Percentiles rank a stretch among this genome's conserved stretches.
Evolutionary conservation across 2,888 invertebrate genomes (phyloP).

Genomic region (Limnephilus marmoratus): DNA sequence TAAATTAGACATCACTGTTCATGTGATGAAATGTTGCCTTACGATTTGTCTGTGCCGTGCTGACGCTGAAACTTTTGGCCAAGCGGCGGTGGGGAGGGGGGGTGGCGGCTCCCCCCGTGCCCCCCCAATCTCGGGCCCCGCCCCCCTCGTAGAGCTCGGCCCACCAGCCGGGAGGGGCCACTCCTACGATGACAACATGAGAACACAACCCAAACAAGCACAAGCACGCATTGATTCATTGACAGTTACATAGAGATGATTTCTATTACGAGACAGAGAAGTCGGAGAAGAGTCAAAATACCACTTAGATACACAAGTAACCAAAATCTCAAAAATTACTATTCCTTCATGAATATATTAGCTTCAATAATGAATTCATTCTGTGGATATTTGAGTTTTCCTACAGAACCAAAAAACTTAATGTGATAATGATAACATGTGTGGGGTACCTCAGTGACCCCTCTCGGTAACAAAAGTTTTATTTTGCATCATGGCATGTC

Average conservation of each 20-base stretch:
- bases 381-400: too few species aligned
- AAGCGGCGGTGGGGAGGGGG: conserved; percentile 92
- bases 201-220: conserved; percentile 22
- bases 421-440: too few species aligned
- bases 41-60: conserved; percentile 72
- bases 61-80: conserved; percentile 94
- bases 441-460: too few species aligned
- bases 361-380: too few species aligned
- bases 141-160: conserved; percentile 73
- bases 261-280: neutral
- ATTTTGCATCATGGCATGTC: too few species aligned
- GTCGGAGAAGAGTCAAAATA: neutral
- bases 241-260: neutral
- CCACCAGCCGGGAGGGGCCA: conserved; percentile 75
- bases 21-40: conserved; percentile 52
- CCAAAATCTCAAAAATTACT: too few species aligned
- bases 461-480: too few species aligned
- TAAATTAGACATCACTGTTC: neutral
- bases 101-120: conserved; percentile 81
- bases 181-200: conserved; percentile 69
- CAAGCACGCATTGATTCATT: neutral
- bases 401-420: too few species aligned
- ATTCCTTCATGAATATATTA: too few species aligned
- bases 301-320: neutral
- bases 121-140: conserved; percentile 69